Base-by-base conservation (phyloP, 2,888 invertebrate genomes). In the Pyrochroa serraticornis region DNA sequence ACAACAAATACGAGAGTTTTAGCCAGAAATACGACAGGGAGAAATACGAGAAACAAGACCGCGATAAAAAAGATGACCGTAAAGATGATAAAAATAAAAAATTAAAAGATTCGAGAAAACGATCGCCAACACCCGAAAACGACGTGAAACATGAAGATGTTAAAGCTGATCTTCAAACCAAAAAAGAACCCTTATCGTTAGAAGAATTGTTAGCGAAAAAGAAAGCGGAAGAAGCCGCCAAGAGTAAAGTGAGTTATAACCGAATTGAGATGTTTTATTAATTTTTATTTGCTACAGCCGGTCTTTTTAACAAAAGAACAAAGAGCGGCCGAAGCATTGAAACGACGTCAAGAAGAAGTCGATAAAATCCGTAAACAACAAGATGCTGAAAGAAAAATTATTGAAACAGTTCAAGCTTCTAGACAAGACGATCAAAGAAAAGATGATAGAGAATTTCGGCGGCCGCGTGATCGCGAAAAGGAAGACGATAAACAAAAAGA, bases 221-320 rank as follows among this genome's bases (percentile, higher is more conserved):
- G 76, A 97, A 98, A 75, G 94, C 94, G 0, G 97, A 97, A 75
- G 96, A 97, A 77, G 93, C 92, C 72, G 95, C 93, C 1, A 85
- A 93, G 47, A 93, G 95, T 69, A 98, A 97, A 78, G 87, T 87
- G 76, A 55, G 53, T 57, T 22, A 3, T 22, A 2, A 5, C 3
- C 3, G 22, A 22, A 5, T 22, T 22, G 22, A 22, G 22, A 5
- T 3, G 22, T 22, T 5, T 22, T 3, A 2, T 22, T 5, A 22
- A 22, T 22, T 22, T 22, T 22, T 22, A 22, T 22, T 22, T 22
- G 2, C 5, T 22, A 5, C 65, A 87, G 83, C 99, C 99, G 0
- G 95, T 96, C 31, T 99, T 99, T 77, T 81, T 99, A 34, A 93
- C 95, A 0, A 98, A 97, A 82, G 97, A 97, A 77, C 95, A 99